A percentile compares a stretch with the other conserved stretches of the same genome.
These are phyloP conservation scores for Tigriopus japonicus DNA, from an alignment of 1,140 invertebrate genomes.

Conservation along the genomic window DNA sequence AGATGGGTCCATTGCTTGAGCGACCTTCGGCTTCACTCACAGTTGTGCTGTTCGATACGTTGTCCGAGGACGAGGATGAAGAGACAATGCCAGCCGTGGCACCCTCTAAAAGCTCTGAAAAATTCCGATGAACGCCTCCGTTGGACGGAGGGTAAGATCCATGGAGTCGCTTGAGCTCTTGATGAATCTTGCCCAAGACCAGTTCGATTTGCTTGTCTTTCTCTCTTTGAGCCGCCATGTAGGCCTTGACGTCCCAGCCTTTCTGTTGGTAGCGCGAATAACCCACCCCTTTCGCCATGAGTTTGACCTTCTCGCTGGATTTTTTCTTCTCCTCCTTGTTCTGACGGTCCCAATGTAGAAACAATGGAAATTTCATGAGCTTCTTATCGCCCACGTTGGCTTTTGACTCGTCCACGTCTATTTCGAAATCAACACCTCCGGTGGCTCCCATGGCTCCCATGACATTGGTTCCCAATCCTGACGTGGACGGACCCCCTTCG, in stretches of 20 bases:
- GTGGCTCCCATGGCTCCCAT: too few relatives aligned
- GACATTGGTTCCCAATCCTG: too few relatives aligned
- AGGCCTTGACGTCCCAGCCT: slow-evolving; percentile 25
- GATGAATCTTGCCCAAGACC: slow-evolving; percentile 12
- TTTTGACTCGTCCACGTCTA: not conserved
- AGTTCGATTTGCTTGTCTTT: slow-evolving; percentile 24
- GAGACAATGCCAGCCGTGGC: not conserved
- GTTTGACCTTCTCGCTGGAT: not conserved
- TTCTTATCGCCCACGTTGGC: not conserved
- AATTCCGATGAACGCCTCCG: slow-evolving; percentile 19
- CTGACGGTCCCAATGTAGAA: not conserved
- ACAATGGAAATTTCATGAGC: not conserved
- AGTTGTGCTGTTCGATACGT: not conserved
- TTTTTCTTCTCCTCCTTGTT: slow-evolving; percentile 2
- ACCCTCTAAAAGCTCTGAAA: slow-evolving; percentile 11
- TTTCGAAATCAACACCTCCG: too few relatives aligned
- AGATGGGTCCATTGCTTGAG: slow-evolving; percentile 15
- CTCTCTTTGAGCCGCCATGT: slow-evolving; percentile 23
- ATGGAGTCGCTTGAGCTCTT: not conserved
- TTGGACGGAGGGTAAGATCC: slow-evolving; percentile 16
- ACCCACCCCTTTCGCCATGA: slow-evolving; percentile 20
- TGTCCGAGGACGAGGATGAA: too few relatives aligned
- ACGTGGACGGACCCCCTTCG: too few relatives aligned
- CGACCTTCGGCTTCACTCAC: slow-evolving; percentile 17
- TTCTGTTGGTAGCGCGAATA: slow-evolving; percentile 21